Percentiles rank a stretch among this genome's conserved stretches.
These are phyloP conservation scores for Cryptophagus acutangulus DNA, from an alignment of 2,888 invertebrate species.

Conservation along the genomic window DNA sequence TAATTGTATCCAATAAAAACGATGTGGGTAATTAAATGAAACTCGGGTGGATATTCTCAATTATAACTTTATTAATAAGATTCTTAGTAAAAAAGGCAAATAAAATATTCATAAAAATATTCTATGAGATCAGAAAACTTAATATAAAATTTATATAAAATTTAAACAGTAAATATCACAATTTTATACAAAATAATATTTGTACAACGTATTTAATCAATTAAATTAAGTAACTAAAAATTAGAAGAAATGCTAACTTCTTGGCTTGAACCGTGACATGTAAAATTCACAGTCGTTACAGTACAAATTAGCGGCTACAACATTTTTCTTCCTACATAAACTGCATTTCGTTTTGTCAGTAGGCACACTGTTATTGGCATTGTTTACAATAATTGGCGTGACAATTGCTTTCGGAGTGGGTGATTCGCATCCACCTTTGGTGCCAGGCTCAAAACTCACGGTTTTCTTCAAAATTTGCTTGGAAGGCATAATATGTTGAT, in stretches of 20 bases:
- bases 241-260: constrained; percentile 29
- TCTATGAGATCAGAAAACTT: too few relatives aligned
- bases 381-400: constrained; percentile 45
- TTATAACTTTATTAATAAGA: neutral
- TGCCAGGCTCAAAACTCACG: constrained; percentile 69
- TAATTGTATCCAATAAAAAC: too few relatives aligned
- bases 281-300: constrained; percentile 91
- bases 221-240: neutral
- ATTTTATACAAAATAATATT: constrained; percentile 12
- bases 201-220: constrained; percentile 2
- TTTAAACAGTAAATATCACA: constrained; percentile 30
- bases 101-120: neutral
- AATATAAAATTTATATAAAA: constrained; percentile 23
- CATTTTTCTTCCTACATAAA: constrained; percentile 80
- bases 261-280: constrained; percentile 76
- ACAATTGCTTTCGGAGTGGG: constrained; percentile 41
- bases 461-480: constrained; percentile 62
- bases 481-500: constrained; percentile 60
- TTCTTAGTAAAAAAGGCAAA: neutral
- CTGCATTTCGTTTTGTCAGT: constrained; percentile 68
- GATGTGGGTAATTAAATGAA: too few relatives aligned
- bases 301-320: constrained; percentile 72
- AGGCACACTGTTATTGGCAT: constrained; percentile 40
- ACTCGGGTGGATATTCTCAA: too few relatives aligned
- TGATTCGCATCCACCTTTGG: constrained; percentile 56